phyloP scores from a whole-genome alignment of 2,113 vertebrate species.

The Gavia stellata region DNA sequence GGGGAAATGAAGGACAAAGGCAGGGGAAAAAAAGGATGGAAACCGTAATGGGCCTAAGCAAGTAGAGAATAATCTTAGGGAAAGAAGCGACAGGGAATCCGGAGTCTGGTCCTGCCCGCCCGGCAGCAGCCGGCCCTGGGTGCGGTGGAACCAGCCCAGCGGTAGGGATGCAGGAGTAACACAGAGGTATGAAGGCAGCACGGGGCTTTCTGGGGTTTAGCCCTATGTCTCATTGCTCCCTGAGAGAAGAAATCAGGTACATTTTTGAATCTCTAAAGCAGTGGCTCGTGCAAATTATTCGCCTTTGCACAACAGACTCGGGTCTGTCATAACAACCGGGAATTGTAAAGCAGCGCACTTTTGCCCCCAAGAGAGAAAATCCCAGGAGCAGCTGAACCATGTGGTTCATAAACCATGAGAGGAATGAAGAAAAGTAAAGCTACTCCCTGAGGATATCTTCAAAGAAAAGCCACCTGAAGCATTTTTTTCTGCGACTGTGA shows the following conservation, averaged over 20 bases:
- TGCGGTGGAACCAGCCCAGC: neutral
- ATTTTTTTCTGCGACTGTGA: neutral
- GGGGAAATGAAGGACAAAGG: neutral
- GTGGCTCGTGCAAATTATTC: fast-evolving
- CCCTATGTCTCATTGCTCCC: neutral
- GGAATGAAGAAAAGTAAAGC: neutral
- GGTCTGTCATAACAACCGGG: neutral
- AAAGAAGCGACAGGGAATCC: neutral
- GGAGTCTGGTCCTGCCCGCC: neutral
- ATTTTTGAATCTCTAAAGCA: neutral
- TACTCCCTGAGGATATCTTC: neutral
- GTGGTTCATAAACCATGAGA: neutral
- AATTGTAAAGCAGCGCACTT: neutral
- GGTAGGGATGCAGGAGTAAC: neutral
- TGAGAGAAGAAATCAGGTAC: neutral
- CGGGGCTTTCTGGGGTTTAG: neutral
- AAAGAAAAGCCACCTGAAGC: neutral
- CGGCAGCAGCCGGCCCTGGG: neutral
- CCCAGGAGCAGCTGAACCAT: neutral
- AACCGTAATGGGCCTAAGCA: neutral
- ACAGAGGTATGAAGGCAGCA: neutral
- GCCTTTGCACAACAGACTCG: neutral
- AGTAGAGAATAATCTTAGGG: neutral
- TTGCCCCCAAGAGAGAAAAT: neutral
- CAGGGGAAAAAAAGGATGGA: neutral